Evolutionary conservation across 2,888 invertebrate genomes (phyloP), one percentile per base, ranked within the genome.

Genomic region (Schizotus pectinicornis): DNA sequence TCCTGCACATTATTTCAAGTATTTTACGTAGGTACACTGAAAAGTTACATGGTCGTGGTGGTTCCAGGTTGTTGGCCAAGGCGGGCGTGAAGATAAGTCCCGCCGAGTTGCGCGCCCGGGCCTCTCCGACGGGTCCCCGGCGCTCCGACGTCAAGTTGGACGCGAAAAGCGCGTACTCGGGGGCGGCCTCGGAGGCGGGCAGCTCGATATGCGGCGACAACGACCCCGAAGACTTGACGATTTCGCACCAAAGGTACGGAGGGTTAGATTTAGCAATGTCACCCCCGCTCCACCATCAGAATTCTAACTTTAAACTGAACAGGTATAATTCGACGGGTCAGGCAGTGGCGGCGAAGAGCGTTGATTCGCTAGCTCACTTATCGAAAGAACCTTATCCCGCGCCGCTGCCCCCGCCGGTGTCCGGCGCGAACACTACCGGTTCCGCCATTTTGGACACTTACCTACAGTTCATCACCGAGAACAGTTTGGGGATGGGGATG

Each of bases 11-110:
- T 22, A 22, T 22, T 22, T 22, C 22, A 22, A 22, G 22, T 22
- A 22, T 22, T 22, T 22, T 22, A 22, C 22, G 22, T 22, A 22
- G 22, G 22, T 22, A 22, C 22, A 22, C 22, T 22, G 22, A 22
- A 22, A 22, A 45, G n/a, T 45, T 30, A 45, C 9, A 30, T 45
- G 11, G 14, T 43, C 1, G 12, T 11, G 8, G 8, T 41, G 35
- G 55, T 71, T 82, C 74, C 67, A 88, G 92, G 63, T 81, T 94
- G 61, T 81, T 94, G 63, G 92, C 93, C 34, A 94, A 94, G 78
- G 94, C 94, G 0, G 94, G 94, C 7, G 92, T 94, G 7, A 93
- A 92, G 78, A 91, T 93, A 49, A 90, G 90, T 6, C 87, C 93
- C 0, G 92, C 93, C 11, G 93, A 94, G 74, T 78, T 94, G 13